phyloP scores from a whole-genome alignment of 2,797 vertebrate genomes.

The Apogon talboti region DNA sequence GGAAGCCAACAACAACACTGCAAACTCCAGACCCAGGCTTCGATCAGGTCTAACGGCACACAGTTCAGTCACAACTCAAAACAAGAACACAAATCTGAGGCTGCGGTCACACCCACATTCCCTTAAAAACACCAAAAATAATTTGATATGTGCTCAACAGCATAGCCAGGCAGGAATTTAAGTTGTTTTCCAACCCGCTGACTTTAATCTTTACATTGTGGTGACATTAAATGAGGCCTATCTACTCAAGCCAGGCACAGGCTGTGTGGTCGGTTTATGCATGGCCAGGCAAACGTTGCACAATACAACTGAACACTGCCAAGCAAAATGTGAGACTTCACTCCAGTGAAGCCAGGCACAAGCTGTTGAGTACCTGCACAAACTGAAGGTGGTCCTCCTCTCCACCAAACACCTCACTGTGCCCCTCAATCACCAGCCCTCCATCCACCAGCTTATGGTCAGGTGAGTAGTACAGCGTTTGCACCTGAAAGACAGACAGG shows the following conservation, averaged over 20 bases:
- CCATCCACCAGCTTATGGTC: constrained; percentile 99
- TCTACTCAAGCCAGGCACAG: constrained; percentile 39
- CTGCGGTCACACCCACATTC: constrained; percentile 1
- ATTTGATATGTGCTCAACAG: constrained; percentile 38
- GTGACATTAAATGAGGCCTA: constrained; percentile 37
- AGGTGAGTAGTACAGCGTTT: constrained; percentile 99
- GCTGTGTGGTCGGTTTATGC: too few species aligned
- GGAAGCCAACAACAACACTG: constrained; percentile 43
- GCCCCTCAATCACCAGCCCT: constrained; percentile 94
- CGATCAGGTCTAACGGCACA: constrained; percentile 14
- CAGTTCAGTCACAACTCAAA: constrained; percentile 21
- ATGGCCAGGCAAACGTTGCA: constrained; percentile 9
- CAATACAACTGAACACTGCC: constrained; percentile 41
- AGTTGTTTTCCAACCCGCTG: constrained; percentile 12
- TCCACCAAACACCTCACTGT: constrained; percentile 97
- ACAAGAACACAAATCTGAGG: constrained; percentile 6
- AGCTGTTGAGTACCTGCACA: constrained; percentile 94
- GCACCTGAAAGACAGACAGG: constrained; percentile 99
- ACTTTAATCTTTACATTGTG: constrained; percentile 16
- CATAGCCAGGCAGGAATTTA: constrained; percentile 26
- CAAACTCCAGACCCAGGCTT: constrained; percentile 31
- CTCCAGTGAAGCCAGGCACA: constrained; percentile 60
- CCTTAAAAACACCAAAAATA: constrained; percentile 12
- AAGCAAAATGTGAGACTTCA: constrained; percentile 36
- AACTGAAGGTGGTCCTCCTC: constrained; percentile 99